A percentile compares a stretch with the other conserved stretches of the same genome.
Conservation (phyloP, 92 coral and sea anemone species). For the Galaxea fascicularis region DNA sequence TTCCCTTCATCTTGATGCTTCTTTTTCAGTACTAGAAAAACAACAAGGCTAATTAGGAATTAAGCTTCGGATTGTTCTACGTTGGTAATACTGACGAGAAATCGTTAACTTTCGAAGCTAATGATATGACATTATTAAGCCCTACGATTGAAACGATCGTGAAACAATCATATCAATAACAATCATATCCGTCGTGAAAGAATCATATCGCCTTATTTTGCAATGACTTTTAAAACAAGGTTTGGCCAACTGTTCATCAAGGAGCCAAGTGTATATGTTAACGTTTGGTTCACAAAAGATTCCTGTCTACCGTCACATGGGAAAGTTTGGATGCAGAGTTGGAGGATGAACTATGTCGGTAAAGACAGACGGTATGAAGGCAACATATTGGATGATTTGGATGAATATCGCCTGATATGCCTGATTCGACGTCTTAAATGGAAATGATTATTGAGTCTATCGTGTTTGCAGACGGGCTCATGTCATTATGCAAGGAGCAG, state of each 20-base stretch:
- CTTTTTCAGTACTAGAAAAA: too few species aligned
- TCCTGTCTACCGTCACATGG: conserved; percentile 24
- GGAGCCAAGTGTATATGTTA: not conserved
- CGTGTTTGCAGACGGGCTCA: not conserved
- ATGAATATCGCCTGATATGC: not conserved
- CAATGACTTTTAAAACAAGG: not conserved
- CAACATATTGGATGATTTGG: not conserved
- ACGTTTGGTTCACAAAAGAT: conserved; percentile 3
- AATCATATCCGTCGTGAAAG: too few species aligned
- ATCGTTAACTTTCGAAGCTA: too few species aligned
- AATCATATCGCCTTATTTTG: too few species aligned
- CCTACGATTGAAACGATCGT: too few species aligned
- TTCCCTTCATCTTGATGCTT: too few species aligned
- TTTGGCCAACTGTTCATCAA: not conserved
- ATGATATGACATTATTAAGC: too few species aligned
- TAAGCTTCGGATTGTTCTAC: too few species aligned
- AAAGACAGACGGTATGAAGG: conserved; percentile 6
- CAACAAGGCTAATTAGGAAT: too few species aligned
- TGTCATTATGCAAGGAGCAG: not conserved
- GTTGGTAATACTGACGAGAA: too few species aligned
- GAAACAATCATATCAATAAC: too few species aligned
- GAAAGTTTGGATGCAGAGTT: conserved; percentile 14
- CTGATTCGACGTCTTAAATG: not conserved
- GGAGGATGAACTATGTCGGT: conserved; percentile 23
- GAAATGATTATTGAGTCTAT: not conserved